These are phyloP conservation scores for Hippasteria phrygiana DNA, from an alignment of 53 echinoderm and acorn worm genomes.

Conservation along the genomic window DNA sequence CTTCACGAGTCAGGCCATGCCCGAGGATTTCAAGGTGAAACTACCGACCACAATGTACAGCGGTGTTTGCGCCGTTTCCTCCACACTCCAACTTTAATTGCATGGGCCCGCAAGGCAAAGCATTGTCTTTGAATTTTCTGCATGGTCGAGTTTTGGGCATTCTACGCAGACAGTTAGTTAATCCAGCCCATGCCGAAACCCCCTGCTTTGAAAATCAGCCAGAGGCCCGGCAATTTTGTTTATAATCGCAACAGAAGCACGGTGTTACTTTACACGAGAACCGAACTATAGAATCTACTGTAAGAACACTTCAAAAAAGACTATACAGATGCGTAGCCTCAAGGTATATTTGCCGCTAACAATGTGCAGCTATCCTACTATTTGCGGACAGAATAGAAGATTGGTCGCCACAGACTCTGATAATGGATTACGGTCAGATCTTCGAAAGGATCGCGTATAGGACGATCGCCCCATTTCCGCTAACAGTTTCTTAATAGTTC, in stretches of 20 bases:
- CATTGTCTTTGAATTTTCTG: constrained; percentile 40
- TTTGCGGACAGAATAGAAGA: background rate
- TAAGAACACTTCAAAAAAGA: background rate
- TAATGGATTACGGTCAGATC: background rate
- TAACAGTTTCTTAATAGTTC: constrained; percentile 55
- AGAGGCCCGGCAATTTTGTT: background rate
- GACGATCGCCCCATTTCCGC: background rate
- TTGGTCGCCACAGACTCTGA: background rate
- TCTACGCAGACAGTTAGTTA: background rate
- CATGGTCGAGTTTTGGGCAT: background rate
- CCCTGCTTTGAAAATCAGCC: background rate
- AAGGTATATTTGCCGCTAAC: background rate
- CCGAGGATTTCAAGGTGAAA: background rate
- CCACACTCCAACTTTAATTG: background rate
- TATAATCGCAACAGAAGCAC: constrained; percentile 1
- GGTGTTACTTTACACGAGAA: background rate
- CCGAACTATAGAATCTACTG: background rate
- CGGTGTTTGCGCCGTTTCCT: background rate
- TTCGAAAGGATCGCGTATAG: background rate
- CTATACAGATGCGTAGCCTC: background rate
- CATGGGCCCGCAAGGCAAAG: background rate
- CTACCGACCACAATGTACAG: background rate
- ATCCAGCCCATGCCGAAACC: background rate
- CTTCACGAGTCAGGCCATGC: background rate
- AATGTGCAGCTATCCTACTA: constrained; percentile 22